Conservation (phyloP, 2,113 vertebrate genomes). For the Heteronetta atricapilla region DNA sequence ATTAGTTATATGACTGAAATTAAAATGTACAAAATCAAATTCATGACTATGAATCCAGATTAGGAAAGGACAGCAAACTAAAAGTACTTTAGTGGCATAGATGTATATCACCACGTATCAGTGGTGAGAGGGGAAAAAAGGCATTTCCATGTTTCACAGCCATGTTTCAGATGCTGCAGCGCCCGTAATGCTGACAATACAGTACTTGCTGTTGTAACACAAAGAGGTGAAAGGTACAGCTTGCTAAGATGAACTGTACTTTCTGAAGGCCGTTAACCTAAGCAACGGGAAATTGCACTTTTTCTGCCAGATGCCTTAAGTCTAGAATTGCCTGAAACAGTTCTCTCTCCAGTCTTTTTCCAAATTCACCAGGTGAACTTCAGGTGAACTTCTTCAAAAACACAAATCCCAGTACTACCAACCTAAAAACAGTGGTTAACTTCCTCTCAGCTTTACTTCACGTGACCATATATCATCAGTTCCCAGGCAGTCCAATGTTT, state of each 20-base stretch:
- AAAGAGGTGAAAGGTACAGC: not conserved
- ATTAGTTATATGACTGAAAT: conserved; percentile 1
- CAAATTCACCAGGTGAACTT: not conserved
- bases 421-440: not conserved
- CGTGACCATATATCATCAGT: not conserved
- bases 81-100: not conserved
- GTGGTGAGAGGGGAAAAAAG: not conserved
- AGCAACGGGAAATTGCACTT: not conserved
- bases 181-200: not conserved
- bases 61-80: not conserved
- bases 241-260: not conserved
- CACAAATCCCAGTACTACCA: not conserved
- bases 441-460: not conserved
- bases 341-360: not conserved
- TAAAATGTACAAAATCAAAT: not conserved
- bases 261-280: not conserved
- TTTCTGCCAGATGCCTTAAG: not conserved
- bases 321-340: not conserved
- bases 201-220: not conserved
- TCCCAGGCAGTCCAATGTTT: not conserved
- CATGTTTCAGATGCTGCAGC: not conserved
- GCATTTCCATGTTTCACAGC: not conserved
- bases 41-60: not conserved
- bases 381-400: not conserved
- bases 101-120: not conserved